Evolutionary conservation across 2,888 invertebrate species (phyloP), one percentile per base, ranked within the genome.

Genomic region (Phorcus lineatus): DNA sequence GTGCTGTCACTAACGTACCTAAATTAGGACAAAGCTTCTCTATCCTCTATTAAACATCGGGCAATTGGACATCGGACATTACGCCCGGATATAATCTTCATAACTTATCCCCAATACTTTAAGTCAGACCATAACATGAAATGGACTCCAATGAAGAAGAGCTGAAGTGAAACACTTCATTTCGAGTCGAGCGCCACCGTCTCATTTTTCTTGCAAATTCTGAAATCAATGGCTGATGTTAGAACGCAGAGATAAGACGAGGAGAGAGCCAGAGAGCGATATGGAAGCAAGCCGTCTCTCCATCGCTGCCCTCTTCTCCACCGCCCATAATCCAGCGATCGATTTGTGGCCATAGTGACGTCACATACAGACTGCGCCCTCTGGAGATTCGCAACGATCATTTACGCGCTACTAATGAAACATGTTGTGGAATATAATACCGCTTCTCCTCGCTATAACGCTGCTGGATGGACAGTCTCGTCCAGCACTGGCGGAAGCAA

Each of bases 351-450:
- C 19, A 70, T 70, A 31, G 70, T 70, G 70, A 70, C 70, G 70
- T 70, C 70, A 70, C 70, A 16, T 17, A 19, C 70, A 70, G 70
- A 70, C 70, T 36, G 36, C 70, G 70, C 70, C 70, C 70, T 19
- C 70, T 19, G 16, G 70, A 70, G 70, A 70, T 36, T 19, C 70
- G 16, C 36, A 31, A 70, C 70, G 36, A 70, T 70, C 70, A 36
- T 70, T 70, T 70, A 40, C 70, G 70, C 70, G 36, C 36, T 70
- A 70, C 40, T 70, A 70, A 70, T 70, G 70, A 70, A 67, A 70
- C 70, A 70, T 70, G 70, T 40, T 40, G 70, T 40, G 70, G 70
- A 70, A 70, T 70, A 70, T 70, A 40, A 36, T 70, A 36, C 70
- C 36, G 19, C 28, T 19, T 19, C 70, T 0, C 70, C 70, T 19